Evolutionary conservation across 2,888 invertebrate genomes (phyloP), one percentile per base, ranked within the genome.

Genomic region (Hipparchia semele): DNA sequence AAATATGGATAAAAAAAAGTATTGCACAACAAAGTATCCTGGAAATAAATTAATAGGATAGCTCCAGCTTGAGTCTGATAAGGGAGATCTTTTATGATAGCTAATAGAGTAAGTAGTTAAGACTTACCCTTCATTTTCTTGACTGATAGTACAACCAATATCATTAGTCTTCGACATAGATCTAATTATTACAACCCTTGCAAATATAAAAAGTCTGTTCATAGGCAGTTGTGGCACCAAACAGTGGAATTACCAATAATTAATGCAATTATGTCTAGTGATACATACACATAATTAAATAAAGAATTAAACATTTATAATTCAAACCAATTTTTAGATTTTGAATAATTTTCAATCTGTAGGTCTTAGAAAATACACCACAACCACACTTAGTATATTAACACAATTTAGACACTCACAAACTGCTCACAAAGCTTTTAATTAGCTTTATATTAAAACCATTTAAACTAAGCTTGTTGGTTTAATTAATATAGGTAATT

Each of bases 141-240:
- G 79, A 64, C 76, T 74, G 46, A 81, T 79, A 66, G 77, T 77
- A 73, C 80, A 79, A 46, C 78, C 80, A 69, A 80, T 69, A 77
- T 83, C 81, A 67, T 78, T 80, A 46, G 78, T 76, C 73, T 82
- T 80, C 75, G 81, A 80, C 80, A 82, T 82, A 75, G 76, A 78
- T 72, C 77, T 79, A 61, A 39, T 69, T 54, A 72, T 49, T 46
- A 68, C 33, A 59, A 60, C 13, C 56, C 23, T 68, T 46, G 33
- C 33, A 60, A 67, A 61, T 68, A 46, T 54, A 56, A 53, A 10
- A 49, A 72, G 39, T 33, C 62, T 60, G 10, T 61, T 72, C 54
- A 49, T 68, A 56, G 5, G 46, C 54, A 46, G 54, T 23, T 23
- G 13, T 23, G 46, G n/a, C 46, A 59, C 46, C 59, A 49, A 49